Conservation (phyloP, 1,140 invertebrate species). For the Zaprionus africanus region DNA sequence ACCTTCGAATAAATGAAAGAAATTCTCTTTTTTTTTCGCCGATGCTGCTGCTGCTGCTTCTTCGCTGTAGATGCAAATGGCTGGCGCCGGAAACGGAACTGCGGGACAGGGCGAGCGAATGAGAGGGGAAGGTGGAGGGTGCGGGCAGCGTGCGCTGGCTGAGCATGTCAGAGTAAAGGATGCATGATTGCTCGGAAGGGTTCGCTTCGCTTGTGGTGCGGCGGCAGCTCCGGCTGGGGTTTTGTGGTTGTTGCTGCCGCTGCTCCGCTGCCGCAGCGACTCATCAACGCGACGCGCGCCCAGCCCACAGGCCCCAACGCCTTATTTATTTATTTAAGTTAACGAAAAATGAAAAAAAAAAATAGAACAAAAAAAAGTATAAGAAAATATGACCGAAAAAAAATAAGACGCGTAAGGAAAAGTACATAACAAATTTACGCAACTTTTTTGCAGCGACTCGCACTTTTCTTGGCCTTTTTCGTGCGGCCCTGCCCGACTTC, state of each 20-base stretch:
- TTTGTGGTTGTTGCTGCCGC: slow-evolving; percentile 62
- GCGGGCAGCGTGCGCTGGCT: slow-evolving; percentile 13
- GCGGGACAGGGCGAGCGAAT: slow-evolving; percentile 32
- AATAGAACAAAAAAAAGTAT: slow-evolving; percentile 22
- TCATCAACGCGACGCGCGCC: slow-evolving; percentile 41
- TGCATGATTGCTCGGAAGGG: slow-evolving; percentile 73
- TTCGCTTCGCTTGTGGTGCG: slow-evolving; percentile 13
- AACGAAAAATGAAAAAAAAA: slow-evolving; percentile 38
- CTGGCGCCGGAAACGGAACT: slow-evolving; percentile 80
- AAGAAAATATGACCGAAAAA: slow-evolving; percentile 29
- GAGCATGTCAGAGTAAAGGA: slow-evolving; percentile 59
- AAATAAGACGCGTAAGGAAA: slow-evolving; percentile 36
- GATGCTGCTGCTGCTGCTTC: background rate
- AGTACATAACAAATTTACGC: slow-evolving; percentile 81
- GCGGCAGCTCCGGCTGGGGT: slow-evolving; percentile 37
- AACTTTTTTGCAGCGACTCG: slow-evolving; percentile 60
- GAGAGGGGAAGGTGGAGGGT: background rate
- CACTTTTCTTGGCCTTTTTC: slow-evolving; percentile 50
- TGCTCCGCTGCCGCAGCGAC: slow-evolving; percentile 44
- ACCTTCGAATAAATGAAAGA: slow-evolving; percentile 79
- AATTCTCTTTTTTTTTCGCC: slow-evolving; percentile 38
- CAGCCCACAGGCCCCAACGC: slow-evolving; percentile 37
- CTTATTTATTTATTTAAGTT: slow-evolving; percentile 80
- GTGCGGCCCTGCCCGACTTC: background rate
- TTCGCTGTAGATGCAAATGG: slow-evolving; percentile 74